These are phyloP conservation scores for Luehdorfia chinensis DNA, from an alignment of 1,140 invertebrate genomes.

Conservation along the genomic window DNA sequence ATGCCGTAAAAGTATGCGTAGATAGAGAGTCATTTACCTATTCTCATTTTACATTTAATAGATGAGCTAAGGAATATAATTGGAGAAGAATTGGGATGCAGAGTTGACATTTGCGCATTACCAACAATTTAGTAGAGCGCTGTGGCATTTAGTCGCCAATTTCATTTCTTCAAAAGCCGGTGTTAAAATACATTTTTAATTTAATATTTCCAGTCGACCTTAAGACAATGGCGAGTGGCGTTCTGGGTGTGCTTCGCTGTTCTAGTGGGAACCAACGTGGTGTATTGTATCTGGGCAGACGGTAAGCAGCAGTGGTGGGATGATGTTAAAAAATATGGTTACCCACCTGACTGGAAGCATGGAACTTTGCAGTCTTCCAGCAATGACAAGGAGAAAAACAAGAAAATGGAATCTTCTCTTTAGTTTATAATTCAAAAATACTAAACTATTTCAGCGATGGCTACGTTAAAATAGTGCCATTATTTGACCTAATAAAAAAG, in stretches of 20 bases:
- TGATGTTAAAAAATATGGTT: constrained; percentile 67
- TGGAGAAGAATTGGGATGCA: too few relatives aligned
- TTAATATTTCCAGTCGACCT: constrained; percentile 80
- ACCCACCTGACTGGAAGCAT: constrained; percentile 61
- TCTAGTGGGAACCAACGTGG: constrained; percentile 83
- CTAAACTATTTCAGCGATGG: not conserved
- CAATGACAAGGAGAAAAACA: constrained; percentile 55
- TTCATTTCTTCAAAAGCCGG: too few relatives aligned
- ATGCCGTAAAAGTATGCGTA: too few relatives aligned
- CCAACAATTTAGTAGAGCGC: too few relatives aligned
- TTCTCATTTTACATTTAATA: too few relatives aligned
- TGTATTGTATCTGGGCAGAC: constrained; percentile 85
- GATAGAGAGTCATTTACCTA: too few relatives aligned
- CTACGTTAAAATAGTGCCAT: too few relatives aligned
- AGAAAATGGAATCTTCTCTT: constrained; percentile 42
- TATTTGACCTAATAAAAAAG: too few relatives aligned
- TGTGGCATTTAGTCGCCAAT: too few relatives aligned
- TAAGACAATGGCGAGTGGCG: constrained; percentile 86
- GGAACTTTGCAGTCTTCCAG: constrained; percentile 47
- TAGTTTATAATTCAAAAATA: constrained; percentile 9
- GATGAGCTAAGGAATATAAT: too few relatives aligned
- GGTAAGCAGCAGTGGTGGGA: constrained; percentile 86
- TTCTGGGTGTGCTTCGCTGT: constrained; percentile 89
- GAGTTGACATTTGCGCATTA: too few relatives aligned
- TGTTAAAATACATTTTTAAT: too few relatives aligned